Conservation (phyloP, 1,140 invertebrate species). For the Antheraea mylitta region DNA sequence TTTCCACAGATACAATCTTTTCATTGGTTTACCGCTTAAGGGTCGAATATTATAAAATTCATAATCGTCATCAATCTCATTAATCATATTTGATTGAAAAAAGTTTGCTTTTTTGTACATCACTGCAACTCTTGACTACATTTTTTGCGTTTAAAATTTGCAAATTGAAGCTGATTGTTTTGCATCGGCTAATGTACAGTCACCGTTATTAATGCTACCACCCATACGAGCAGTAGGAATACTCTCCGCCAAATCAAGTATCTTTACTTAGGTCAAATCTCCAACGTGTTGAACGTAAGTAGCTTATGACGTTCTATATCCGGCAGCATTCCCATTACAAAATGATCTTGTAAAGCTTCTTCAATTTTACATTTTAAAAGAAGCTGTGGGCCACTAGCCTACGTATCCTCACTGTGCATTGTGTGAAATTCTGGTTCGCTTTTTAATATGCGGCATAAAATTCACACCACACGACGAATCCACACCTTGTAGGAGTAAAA, state of each 20-base stretch:
- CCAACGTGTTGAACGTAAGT: constrained; percentile 20
- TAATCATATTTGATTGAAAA: constrained; percentile 7
- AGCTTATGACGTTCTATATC: constrained; percentile 30
- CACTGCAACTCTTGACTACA: constrained; percentile 25
- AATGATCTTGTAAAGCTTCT: constrained; percentile 16
- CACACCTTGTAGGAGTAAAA: constrained; percentile 24
- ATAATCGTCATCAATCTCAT: constrained; percentile 27
- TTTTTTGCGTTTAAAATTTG: constrained; percentile 34
- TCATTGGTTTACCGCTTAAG: constrained; percentile 18
- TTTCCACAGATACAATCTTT: constrained; percentile 12
- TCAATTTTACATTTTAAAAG: constrained; percentile 33
- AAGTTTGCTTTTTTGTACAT: constrained; percentile 25
- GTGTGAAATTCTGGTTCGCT: constrained; percentile 18
- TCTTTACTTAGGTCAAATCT: constrained; percentile 24
- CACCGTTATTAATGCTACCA: neutral
- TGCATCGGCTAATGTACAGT: neutral
- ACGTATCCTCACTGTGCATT: constrained; percentile 37
- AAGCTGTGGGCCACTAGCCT: constrained; percentile 28
- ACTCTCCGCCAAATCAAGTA: constrained; percentile 33
- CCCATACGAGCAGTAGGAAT: constrained; percentile 28
- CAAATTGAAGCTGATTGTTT: constrained; percentile 21
- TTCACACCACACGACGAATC: too few species aligned
- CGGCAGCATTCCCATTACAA: constrained; percentile 17
- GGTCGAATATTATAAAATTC: constrained; percentile 26
- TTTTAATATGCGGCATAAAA: constrained; percentile 36